These are phyloP conservation scores for Anoplophora glabripennis DNA, from an alignment of 1,140 invertebrate species.

Conservation along the genomic window DNA sequence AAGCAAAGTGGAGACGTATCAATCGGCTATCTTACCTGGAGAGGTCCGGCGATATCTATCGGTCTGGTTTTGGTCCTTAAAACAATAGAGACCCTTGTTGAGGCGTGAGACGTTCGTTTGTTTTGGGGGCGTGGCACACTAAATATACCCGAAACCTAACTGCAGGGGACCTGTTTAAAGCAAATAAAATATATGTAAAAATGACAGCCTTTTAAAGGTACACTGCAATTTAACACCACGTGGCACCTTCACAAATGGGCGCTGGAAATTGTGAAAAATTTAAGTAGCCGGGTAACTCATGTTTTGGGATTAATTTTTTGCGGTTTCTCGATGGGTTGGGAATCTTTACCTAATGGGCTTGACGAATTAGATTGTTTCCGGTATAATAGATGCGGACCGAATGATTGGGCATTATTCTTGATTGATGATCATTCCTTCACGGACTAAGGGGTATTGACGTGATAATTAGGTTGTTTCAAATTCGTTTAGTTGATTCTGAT, in stretches of 20 bases:
- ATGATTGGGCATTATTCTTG: too few relatives aligned
- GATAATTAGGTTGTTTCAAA: too few relatives aligned
- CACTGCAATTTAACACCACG: conserved; percentile 1
- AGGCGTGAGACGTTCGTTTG: conserved; percentile 9
- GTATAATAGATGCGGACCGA: too few relatives aligned
- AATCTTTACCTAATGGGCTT: too few relatives aligned
- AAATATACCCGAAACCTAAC: conserved; percentile 10
- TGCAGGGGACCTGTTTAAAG: conserved; percentile 21
- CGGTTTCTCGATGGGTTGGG: not conserved
- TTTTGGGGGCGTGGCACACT: conserved; percentile 4
- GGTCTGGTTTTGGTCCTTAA: conserved; percentile 10
- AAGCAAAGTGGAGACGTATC: conserved; percentile 22
- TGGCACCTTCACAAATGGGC: conserved; percentile 1
- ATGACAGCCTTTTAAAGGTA: conserved; percentile 16
- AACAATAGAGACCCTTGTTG: conserved; percentile 18
- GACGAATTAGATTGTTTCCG: too few relatives aligned
- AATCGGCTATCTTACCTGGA: conserved; percentile 29
- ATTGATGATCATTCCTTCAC: too few relatives aligned
- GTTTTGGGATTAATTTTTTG: not conserved
- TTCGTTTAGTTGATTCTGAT: too few relatives aligned
- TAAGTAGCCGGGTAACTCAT: conserved; percentile 1
- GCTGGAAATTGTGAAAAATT: conserved; percentile 2
- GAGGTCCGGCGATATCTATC: not conserved
- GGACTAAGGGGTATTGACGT: too few relatives aligned
- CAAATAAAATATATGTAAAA: conserved; percentile 26